Evolutionary conservation across 2,113 vertebrate genomes (phyloP).

Genomic region (Odontophorus gujanensis): DNA sequence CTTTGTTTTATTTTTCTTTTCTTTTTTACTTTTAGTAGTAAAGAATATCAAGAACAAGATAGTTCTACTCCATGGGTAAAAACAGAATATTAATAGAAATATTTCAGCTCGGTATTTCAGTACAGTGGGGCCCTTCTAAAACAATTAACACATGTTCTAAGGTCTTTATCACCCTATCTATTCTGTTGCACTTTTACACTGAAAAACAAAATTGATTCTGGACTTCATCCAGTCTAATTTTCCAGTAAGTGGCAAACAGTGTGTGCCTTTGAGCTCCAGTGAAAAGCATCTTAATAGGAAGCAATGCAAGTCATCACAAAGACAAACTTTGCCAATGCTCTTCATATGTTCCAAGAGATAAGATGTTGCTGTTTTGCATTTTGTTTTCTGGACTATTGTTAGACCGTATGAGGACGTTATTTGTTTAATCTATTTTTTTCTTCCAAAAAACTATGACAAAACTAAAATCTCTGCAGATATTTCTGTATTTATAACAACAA

Average conservation of each 20-base stretch:
- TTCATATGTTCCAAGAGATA: not conserved
- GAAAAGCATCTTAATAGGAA: not conserved
- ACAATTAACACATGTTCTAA: not conserved
- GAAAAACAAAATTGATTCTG: constrained; percentile 59
- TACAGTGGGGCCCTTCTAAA: not conserved
- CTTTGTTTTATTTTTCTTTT: not conserved
- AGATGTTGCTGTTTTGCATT: not conserved
- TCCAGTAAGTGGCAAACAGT: constrained; percentile 30
- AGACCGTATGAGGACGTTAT: not conserved
- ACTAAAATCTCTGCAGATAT: not conserved
- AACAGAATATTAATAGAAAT: not conserved
- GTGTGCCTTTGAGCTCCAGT: constrained; percentile 24
- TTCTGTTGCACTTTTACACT: not conserved
- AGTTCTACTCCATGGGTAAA: not conserved
- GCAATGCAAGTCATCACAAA: constrained; percentile 26
- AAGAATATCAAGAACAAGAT: not conserved
- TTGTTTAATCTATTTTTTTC: not conserved
- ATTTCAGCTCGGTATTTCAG: not conserved
- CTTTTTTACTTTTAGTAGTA: not conserved
- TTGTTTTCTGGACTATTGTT: not conserved
- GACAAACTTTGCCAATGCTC: not conserved
- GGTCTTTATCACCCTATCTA: not conserved
- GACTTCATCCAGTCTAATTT: constrained; percentile 50
- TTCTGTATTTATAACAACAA: not conserved
- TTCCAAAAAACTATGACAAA: not conserved